Base-by-base conservation (phyloP, 1,140 invertebrate genomes). In the Leptinotarsa lineolata region DNA sequence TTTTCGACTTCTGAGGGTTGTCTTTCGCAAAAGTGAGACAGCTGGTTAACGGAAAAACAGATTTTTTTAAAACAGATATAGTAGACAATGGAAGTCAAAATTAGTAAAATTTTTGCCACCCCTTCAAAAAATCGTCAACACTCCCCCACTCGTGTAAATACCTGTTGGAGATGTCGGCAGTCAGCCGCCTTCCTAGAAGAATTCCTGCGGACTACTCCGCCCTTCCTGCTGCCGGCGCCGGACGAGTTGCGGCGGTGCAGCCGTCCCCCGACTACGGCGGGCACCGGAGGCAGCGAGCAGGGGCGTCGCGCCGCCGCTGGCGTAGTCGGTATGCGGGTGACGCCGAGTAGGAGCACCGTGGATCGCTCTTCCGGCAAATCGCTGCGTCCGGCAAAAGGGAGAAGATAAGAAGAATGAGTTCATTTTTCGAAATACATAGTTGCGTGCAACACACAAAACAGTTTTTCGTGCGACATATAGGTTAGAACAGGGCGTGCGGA, bases 321-420 rank as follows among this genome's bases (percentile, higher is more conserved):
- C n/a, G 83, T 81, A 16, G 83, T 78, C 65, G 82, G 79, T 75
- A 83, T 78, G 74, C 80, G 83, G 66, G 81, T 83, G 68, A 83
- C 82, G 59, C 83, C 80, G 54, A 84, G 78, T 16, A 84, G 78
- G 21, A 84, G 76, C 61, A 84, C 83, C 16, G 83, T 78, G 16
- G 81, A 78, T 45, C 76, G 77, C 69, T 83, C 83, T 65, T 84
- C 80, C 24, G 83, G 83, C 22, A 84, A 78, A 74, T 84, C 83
- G 76, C 83, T 84, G 77, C 68, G 77, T 18, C 48, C 48, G 16
- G 6, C 4, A 54, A 39, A 8, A 39, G 8, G 30, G 30, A 3
- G 30, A 39, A 39, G 30, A 39, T 39, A 39, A 39, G 30, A 39
- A 39, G 30, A 39, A 39, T 39, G 11, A 39, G 11, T 39, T 39